A percentile compares a stretch with the other conserved stretches of the same genome.
phyloP scores from a whole-genome alignment of 2,113 vertebrate species.

The Micronycteris hirsuta region DNA sequence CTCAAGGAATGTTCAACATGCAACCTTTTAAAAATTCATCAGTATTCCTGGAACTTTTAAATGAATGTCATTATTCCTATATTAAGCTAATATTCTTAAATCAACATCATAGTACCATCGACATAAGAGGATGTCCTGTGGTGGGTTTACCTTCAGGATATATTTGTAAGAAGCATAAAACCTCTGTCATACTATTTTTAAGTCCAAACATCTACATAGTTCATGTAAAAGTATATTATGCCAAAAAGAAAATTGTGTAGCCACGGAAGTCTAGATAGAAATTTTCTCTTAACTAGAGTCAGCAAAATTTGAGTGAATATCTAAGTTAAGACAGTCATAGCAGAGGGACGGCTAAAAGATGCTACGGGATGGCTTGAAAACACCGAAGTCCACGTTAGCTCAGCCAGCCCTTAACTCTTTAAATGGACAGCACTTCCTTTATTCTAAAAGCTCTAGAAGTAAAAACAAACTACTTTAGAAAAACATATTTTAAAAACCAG shows the following conservation, averaged over 20 bases:
- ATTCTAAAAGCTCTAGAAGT: not conserved
- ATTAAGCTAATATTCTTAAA: not conserved
- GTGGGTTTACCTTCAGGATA: not conserved
- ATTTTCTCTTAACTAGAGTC: not conserved
- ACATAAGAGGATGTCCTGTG: not conserved
- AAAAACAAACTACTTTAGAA: not conserved
- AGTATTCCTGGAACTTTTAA: not conserved
- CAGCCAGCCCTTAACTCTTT: not conserved
- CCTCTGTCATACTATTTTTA: not conserved
- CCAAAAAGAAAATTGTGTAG: not conserved
- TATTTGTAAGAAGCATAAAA: slow-evolving; percentile 4
- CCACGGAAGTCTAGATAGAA: not conserved
- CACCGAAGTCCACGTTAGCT: not conserved
- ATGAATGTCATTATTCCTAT: not conserved
- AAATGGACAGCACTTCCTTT: not conserved
- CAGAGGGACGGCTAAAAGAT: not conserved
- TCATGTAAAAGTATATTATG: not conserved
- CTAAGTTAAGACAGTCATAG: not conserved
- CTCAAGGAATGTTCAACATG: not conserved
- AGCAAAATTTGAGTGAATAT: not conserved
- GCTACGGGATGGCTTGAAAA: not conserved
- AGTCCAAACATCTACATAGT: not conserved
- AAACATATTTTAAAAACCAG: not conserved
- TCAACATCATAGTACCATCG: not conserved
- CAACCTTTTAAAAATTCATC: not conserved